A percentile compares a stretch with the other conserved stretches of the same genome.
Evolutionary conservation across 2,888 invertebrate genomes (phyloP).

Genomic region (Listrodromus nycthemerus): DNA sequence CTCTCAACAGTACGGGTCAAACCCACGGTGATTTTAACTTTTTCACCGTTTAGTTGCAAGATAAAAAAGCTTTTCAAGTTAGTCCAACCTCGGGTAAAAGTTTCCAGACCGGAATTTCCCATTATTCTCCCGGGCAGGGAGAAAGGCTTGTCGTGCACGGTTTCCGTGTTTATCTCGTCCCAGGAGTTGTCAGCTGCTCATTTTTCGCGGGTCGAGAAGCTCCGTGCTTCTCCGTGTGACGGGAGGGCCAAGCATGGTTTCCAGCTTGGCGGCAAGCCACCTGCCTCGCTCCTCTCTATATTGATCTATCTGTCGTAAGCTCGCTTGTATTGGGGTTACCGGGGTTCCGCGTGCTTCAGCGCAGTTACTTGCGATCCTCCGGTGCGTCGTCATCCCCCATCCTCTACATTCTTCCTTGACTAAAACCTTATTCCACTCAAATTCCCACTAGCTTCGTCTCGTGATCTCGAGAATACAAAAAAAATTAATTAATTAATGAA

Average conservation of each 20-base stretch:
- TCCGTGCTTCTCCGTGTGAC: background rate
- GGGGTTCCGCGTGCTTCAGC: conserved; percentile 72
- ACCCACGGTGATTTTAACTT: no score
- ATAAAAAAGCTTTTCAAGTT: no score
- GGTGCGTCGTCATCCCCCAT: conserved; percentile 65
- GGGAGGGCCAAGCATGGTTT: conserved; percentile 10
- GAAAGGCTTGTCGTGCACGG: background rate
- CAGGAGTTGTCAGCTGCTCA: conserved; percentile 2
- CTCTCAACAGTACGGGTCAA: no score
- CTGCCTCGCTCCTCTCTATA: conserved; percentile 72
- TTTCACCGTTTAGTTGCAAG: no score
- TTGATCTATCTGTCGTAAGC: conserved; percentile 80
- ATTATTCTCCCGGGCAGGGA: no score
- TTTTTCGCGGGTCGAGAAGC: background rate
- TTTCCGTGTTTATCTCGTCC: background rate
- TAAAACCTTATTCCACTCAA: background rate
- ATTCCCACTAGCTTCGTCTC: conserved; percentile 1
- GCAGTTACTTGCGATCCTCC: conserved; percentile 77
- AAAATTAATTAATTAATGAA: conserved; percentile 7
- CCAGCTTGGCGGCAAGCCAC: conserved; percentile 44
- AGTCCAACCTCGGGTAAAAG: no score
- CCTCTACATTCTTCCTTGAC: background rate
- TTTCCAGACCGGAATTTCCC: no score
- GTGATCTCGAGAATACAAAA: background rate
- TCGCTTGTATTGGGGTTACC: conserved; percentile 64